Percentiles rank a stretch among this genome's conserved stretches.
phyloP scores from a whole-genome alignment of 2,888 invertebrate genomes.

The Panopea generosa region DNA sequence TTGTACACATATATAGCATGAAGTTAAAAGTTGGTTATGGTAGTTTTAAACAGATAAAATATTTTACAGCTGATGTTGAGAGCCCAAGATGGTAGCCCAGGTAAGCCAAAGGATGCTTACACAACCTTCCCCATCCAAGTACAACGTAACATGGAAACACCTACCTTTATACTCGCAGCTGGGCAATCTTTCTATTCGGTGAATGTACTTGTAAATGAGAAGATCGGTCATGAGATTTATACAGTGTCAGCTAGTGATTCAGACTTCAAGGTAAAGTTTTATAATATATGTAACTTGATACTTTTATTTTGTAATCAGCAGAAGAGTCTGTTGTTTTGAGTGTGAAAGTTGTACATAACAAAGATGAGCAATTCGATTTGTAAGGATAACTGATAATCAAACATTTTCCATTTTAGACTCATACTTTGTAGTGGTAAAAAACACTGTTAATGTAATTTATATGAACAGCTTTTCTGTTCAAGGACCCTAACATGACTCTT shows the following conservation, averaged over 20 bases:
- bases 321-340: no score
- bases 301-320: no score
- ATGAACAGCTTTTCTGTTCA: no score
- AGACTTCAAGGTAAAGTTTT: slow-evolving; percentile 61
- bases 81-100: slow-evolving; percentile 63
- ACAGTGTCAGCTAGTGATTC: slow-evolving; percentile 68
- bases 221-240: slow-evolving; percentile 56
- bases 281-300: background rate
- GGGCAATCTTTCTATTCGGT: slow-evolving; percentile 65
- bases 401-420: no score
- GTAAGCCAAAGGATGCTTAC: slow-evolving; percentile 21
- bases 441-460: no score
- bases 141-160: slow-evolving; percentile 68
- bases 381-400: no score
- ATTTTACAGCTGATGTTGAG: slow-evolving; percentile 59
- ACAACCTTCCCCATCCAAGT: slow-evolving; percentile 65
- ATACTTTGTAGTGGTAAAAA: no score
- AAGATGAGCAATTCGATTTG: no score
- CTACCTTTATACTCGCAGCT: slow-evolving; percentile 54
- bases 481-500: no score
- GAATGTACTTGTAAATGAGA: slow-evolving; percentile 51
- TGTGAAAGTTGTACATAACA: no score
- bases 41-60: background rate
- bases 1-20: background rate
- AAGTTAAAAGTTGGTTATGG: background rate